Conservation (phyloP, 1,140 invertebrate species). For the Conus betulinus region DNA sequence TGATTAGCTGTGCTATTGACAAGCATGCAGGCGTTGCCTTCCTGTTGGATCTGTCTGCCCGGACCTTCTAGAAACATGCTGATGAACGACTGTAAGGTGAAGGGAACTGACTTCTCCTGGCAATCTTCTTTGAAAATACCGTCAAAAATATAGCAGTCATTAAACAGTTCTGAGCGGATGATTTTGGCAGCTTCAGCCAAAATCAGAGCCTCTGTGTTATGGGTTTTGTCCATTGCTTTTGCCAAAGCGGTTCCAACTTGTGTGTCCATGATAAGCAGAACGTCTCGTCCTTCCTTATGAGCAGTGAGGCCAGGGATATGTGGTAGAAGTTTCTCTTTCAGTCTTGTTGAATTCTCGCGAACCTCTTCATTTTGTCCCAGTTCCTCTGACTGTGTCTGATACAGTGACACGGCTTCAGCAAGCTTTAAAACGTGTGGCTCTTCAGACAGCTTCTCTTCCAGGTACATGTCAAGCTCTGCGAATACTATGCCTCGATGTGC, state of each 20-base stretch:
- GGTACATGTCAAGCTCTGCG: neutral
- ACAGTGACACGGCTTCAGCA: neutral
- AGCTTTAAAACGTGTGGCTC: neutral
- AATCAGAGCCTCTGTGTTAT: neutral
- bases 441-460: neutral
- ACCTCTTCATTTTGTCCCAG: neutral
- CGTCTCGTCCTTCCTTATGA: slow-evolving; percentile 5
- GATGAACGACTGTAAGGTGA: slow-evolving; percentile 10
- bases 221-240: neutral
- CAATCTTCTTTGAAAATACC: neutral
- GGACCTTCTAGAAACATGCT: neutral
- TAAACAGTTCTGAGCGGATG: neutral
- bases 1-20: neutral
- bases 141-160: neutral
- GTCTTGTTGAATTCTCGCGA: neutral
- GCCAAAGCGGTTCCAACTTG: neutral
- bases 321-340: neutral
- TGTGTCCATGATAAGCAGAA: slow-evolving; percentile 11
- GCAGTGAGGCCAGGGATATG: neutral
- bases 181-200: neutral
- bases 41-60: neutral
- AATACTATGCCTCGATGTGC: neutral
- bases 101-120: neutral
- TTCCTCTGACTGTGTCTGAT: neutral
- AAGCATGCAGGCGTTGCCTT: neutral